A percentile compares a stretch with the other conserved stretches of the same genome.
Evolutionary conservation across 2,113 vertebrate species (phyloP).

Genomic region (Eptesicus fuscus): DNA sequence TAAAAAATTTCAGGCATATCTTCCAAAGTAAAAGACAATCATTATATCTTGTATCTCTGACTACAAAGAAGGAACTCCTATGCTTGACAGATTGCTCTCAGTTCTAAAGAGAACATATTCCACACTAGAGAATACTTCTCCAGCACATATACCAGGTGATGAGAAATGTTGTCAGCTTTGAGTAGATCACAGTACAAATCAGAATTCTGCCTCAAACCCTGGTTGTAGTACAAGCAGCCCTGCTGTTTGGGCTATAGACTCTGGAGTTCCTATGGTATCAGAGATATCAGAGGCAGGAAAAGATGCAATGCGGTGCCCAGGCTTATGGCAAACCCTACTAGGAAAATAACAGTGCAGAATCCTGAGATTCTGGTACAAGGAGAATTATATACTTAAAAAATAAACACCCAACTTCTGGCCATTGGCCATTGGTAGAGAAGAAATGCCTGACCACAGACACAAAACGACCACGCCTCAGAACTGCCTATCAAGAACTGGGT

Average conservation of each 20-base stretch:
- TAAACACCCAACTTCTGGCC: background rate
- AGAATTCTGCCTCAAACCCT: background rate
- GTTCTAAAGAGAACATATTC: background rate
- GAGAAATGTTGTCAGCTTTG: background rate
- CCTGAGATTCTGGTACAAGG: background rate
- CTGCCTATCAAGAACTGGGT: background rate
- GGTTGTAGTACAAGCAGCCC: background rate
- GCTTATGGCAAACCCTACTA: background rate
- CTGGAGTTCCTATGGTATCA: background rate
- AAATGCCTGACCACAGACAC: background rate
- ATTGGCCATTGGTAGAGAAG: background rate
- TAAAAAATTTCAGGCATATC: background rate
- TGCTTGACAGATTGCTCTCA: background rate
- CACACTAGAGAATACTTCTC: background rate
- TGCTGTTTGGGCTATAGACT: background rate
- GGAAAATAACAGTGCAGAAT: background rate
- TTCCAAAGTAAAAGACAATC: background rate
- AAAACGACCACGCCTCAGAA: background rate
- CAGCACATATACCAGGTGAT: background rate
- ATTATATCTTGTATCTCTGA: background rate
- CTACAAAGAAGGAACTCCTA: background rate
- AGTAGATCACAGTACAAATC: background rate
- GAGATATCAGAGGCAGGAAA: background rate
- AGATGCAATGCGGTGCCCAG: background rate
- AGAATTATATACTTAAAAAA: background rate